Conservation (phyloP, 2,797 vertebrate species). For the Tenualosa thibaudeaui region DNA sequence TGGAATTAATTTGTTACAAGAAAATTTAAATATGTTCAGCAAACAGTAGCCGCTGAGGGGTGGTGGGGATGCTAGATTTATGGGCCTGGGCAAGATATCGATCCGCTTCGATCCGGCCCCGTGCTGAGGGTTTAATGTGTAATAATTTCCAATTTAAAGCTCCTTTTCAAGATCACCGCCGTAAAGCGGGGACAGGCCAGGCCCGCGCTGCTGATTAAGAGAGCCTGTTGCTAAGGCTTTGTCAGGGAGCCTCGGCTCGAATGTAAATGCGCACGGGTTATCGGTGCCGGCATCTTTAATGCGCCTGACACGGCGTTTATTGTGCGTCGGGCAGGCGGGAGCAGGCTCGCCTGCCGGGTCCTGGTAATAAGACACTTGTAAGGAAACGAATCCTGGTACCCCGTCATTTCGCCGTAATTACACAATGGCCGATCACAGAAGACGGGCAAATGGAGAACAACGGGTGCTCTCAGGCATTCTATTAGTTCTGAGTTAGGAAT, state of each 20-base stretch:
- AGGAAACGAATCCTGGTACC: constrained; percentile 81
- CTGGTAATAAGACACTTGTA: constrained; percentile 84
- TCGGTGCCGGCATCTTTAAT: constrained; percentile 90
- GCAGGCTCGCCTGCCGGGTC: constrained; percentile 78
- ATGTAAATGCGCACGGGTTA: constrained; percentile 92
- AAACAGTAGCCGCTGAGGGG: constrained; percentile 88
- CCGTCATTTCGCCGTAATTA: constrained; percentile 72
- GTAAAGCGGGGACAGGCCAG: constrained; percentile 88
- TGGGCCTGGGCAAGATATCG: constrained; percentile 97
- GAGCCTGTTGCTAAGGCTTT: constrained; percentile 93
- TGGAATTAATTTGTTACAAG: constrained; percentile 99
- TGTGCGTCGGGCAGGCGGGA: constrained; percentile 86
- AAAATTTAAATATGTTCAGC: constrained; percentile 99
- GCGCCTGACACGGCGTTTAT: constrained; percentile 90
- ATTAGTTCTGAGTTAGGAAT: background rate
- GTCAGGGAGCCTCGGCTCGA: constrained; percentile 94
- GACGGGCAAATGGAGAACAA: constrained; percentile 16
- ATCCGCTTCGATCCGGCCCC: constrained; percentile 93
- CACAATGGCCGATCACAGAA: constrained; percentile 46
- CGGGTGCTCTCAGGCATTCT: background rate
- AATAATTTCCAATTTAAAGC: constrained; percentile 99
- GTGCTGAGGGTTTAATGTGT: constrained; percentile 98
- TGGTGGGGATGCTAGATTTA: constrained; percentile 86
- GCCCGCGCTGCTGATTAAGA: constrained; percentile 89
- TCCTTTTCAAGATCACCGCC: constrained; percentile 96